These are phyloP conservation scores for Griposia aprilina DNA, from an alignment of 2,888 invertebrate species.

Conservation along the genomic window DNA sequence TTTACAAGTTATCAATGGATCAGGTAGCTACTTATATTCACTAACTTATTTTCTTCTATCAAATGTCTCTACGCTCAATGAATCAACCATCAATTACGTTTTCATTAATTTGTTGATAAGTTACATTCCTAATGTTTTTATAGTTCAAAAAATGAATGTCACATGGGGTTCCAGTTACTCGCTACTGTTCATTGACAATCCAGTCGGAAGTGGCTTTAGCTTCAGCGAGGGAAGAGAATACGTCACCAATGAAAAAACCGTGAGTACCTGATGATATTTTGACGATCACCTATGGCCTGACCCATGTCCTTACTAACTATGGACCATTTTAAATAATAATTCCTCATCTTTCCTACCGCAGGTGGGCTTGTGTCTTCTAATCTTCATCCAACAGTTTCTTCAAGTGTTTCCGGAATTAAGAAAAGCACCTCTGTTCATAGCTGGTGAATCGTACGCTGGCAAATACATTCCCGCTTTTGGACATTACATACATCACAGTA, in stretches of 20 bases:
- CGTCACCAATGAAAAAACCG: neutral
- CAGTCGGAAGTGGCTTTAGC: slow-evolving; percentile 85
- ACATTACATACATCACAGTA: slow-evolving; percentile 43
- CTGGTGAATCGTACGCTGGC: slow-evolving; percentile 91
- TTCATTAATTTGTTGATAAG: neutral
- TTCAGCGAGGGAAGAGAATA: slow-evolving; percentile 16
- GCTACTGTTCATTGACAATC: slow-evolving; percentile 90
- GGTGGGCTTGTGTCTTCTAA: slow-evolving; percentile 24
- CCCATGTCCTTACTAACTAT: neutral
- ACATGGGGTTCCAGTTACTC: slow-evolving; percentile 83
- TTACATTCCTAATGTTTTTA: neutral
- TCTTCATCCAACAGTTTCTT: slow-evolving; percentile 85
- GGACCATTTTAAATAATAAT: neutral
- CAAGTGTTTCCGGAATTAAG: slow-evolving; percentile 87
- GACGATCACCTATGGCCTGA: neutral
- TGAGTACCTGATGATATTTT: slow-evolving; percentile 1
- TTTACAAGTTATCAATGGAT: slow-evolving; percentile 25
- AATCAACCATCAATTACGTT: neutral
- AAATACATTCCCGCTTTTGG: slow-evolving; percentile 86
- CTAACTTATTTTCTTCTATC: neutral
- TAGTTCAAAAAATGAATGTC: slow-evolving; percentile 9
- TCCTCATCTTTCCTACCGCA: neutral
- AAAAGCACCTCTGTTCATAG: slow-evolving; percentile 87
- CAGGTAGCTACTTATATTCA: slow-evolving; percentile 23
- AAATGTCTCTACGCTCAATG: neutral